These are phyloP conservation scores for Pelecanoides urinatrix DNA, from an alignment of 2,113 vertebrate species.

Conservation along the genomic window DNA sequence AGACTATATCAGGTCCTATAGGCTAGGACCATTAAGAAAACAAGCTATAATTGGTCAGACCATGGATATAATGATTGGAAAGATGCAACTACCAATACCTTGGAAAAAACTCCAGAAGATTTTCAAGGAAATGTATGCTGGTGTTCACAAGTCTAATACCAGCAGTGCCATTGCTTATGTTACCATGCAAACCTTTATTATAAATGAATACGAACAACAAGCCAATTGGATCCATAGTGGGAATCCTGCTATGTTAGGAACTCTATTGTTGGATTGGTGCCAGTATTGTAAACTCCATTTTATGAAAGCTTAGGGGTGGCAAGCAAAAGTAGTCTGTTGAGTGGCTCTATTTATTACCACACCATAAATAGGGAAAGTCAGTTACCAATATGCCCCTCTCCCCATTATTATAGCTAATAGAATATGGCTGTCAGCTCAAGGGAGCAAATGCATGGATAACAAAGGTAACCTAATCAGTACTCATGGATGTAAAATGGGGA, in stretches of 20 bases:
- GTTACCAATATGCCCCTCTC: neutral
- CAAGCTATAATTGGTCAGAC: neutral
- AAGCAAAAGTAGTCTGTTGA: neutral
- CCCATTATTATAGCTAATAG: neutral
- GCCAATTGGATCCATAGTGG: neutral
- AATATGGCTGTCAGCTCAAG: neutral
- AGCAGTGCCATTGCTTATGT: neutral
- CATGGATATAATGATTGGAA: neutral
- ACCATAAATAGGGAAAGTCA: neutral
- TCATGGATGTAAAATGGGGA: neutral
- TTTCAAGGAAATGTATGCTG: neutral
- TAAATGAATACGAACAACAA: neutral
- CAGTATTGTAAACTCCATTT: neutral
- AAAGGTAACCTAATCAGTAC: neutral
- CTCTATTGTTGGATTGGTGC: neutral
- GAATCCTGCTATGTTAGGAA: neutral
- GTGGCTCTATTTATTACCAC: neutral
- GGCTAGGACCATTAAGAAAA: neutral
- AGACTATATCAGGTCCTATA: neutral
- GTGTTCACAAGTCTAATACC: neutral
- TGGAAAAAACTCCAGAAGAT: neutral
- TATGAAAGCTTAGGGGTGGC: neutral
- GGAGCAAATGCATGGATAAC: neutral
- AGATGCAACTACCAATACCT: neutral
- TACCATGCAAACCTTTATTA: neutral